Percentiles rank a stretch among this genome's conserved stretches.
Conservation (phyloP, 2,797 vertebrate genomes). For the Mico argentatus region DNA sequence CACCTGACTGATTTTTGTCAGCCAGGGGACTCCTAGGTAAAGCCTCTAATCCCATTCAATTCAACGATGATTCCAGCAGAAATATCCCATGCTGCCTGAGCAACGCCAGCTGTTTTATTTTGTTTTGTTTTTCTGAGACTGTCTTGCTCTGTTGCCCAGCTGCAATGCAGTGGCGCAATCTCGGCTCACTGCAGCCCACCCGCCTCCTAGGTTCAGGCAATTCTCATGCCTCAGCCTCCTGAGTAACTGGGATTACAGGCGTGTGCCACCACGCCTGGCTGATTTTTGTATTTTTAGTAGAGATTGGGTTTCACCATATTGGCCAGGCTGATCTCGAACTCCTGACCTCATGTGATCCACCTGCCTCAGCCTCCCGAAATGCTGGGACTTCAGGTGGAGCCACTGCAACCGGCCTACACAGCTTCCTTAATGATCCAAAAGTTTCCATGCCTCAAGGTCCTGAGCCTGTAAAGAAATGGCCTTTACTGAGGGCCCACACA, state of each 20-base stretch:
- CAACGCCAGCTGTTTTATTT: neutral
- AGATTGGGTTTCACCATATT: too few relatives aligned
- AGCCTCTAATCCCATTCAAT: neutral
- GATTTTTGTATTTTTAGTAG: neutral
- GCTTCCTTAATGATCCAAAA: neutral
- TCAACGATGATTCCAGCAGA: neutral
- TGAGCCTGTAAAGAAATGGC: neutral
- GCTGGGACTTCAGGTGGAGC: neutral
- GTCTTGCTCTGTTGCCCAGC: neutral
- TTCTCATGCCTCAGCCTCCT: neutral
- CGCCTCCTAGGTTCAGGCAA: neutral
- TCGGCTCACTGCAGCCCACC: neutral
- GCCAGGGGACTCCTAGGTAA: neutral
- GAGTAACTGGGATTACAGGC: neutral
- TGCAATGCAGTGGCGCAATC: neutral
- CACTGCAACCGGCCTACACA: neutral
- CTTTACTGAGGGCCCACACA: accelerated
- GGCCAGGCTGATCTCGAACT: neutral
- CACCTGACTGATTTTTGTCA: neutral
- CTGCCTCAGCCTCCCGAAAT: neutral
- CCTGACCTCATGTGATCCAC: neutral
- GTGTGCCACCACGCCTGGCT: neutral
- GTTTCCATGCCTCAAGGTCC: neutral
- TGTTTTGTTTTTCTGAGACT: neutral
- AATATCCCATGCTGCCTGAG: neutral